Base-by-base conservation (phyloP, 2,888 invertebrate species). In the Pseudeuparius sepicola region DNA sequence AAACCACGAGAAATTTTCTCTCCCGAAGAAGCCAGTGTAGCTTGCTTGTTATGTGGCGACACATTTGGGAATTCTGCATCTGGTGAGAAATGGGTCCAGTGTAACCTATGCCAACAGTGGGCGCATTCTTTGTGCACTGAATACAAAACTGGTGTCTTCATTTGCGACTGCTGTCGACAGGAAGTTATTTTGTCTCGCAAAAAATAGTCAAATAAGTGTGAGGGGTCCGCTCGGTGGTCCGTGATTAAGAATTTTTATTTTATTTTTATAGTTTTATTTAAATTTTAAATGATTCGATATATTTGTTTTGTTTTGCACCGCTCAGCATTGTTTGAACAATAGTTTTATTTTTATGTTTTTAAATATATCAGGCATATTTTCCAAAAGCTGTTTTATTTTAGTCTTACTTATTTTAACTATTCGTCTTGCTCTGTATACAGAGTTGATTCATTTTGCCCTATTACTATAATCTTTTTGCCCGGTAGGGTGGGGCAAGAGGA, bases 61-160 rank as follows among this genome's bases (percentile, higher is more conserved):
- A 16, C 12, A 26, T 33, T 33, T 33, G 17, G 16, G n/a, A 26
- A 25, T 18, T 33, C 33, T 2, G 16, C 24, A 27, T 27, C 34
- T 23, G 39, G 39, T 25, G 39, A 39, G 27, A 29, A 14, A 9
- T 39, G 34, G 39, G 31, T 34, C 3, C 25, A 38, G 29, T 39
- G 39, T 12, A 39, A 35, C 23, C 17, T 39, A 11, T 39, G 39
- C 26, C 17, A 30, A 17, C 10, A 17, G 9, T 39, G 31, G 39
- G 31, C 31, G 20, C 34, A 39, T 24, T 26, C 11, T 6, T 16
- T 26, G 14, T 33, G 33, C 15, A 14, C 25, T 13, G 33, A 33
- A 12, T 33, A 33, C 17, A 26, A 33, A 13, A 26, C 14, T 24
- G 25, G 33, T 17, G 25, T 26, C 16, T 33, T 24, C 16, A 33